Base-by-base conservation (phyloP, 2,113 vertebrate species). In the Embiotoca jacksoni region DNA sequence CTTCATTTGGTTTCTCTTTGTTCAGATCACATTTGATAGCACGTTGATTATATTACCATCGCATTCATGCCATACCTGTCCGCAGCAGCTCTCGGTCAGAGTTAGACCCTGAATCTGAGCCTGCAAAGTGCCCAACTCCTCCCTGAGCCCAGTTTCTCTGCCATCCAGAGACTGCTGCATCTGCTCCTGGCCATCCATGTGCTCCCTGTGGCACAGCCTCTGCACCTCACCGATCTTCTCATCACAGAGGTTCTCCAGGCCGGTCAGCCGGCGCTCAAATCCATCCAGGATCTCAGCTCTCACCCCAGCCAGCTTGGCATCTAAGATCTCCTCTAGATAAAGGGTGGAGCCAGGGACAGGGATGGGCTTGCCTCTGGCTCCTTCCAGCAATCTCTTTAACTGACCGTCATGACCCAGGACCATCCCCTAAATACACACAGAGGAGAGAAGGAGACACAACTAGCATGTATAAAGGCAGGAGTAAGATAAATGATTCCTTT, bases 361-460 rank as follows among this genome's bases (percentile, higher is more conserved):
- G 1, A 96, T 92, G 0, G 96, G 96, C 8, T 91, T 92, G 3
- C 92, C 92, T 4, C 49, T 59, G 3, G 94, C 79, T 0, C 92
- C 92, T 16, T 97, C 97, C 84, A 96, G 81, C 35, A 99, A 93
- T 32, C 84, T 95, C 88, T 98, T 98, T 72, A 99, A 94, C 80
- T 98, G 96, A 3, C 96, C 96, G 0, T 99, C 97, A 0, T 99
- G 98, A 75, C 96, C 96, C 2, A 99, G 89, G 5, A 98, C 97
- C 96, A 98, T 96, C 41, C 97, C 96, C 0, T 85, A 15, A 52
- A 16, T 69, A 72, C 14, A 47, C 5, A 49, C 7, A 35, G n/a
- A 65, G 16, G 10, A 32, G n/a, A 67, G 31, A 47, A n/a, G 11
- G 8, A 41, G 5, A 46, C 31, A 50, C 56, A 31, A 11, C 2